Conservation (phyloP, 2,888 invertebrate species). For the Belgica antarctica region DNA sequence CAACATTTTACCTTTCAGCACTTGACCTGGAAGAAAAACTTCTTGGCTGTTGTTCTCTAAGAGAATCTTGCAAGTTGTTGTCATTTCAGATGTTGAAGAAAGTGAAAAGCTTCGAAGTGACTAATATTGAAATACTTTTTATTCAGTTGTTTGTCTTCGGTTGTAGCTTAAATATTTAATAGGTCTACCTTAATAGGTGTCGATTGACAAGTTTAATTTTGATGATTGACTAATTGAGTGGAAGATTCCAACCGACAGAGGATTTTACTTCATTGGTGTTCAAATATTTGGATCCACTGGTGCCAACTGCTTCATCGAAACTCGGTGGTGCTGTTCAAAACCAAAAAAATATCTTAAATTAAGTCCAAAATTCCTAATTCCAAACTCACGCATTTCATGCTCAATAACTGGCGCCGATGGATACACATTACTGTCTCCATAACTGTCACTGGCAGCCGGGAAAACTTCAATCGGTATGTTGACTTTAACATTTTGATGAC, state of each 20-base stretch:
- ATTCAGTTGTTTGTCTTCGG: too few species aligned
- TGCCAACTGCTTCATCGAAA: slow-evolving; percentile 2
- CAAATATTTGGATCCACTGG: background rate
- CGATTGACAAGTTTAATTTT: too few species aligned
- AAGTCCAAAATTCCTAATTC: background rate
- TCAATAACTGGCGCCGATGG: background rate
- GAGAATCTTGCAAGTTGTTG: background rate
- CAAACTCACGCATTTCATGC: background rate
- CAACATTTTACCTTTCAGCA: background rate
- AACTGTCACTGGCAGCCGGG: too few species aligned
- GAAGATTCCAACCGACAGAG: background rate
- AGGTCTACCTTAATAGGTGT: too few species aligned
- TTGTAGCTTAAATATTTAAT: too few species aligned
- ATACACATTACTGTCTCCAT: too few species aligned
- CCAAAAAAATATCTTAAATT: background rate
- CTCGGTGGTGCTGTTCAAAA: background rate
- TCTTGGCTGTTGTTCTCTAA: background rate
- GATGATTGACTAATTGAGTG: too few species aligned
- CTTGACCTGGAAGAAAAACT: background rate
- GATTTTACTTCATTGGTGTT: background rate
- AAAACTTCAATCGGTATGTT: background rate
- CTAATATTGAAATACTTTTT: too few species aligned
- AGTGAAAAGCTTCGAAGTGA: too few species aligned
- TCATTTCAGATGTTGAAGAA: too few species aligned
- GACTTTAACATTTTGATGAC: background rate